A percentile compares a stretch with the other conserved stretches of the same genome.
These are phyloP conservation scores for Nasonovia ribisnigri DNA, from an alignment of 2,888 invertebrate genomes.

Conservation along the genomic window DNA sequence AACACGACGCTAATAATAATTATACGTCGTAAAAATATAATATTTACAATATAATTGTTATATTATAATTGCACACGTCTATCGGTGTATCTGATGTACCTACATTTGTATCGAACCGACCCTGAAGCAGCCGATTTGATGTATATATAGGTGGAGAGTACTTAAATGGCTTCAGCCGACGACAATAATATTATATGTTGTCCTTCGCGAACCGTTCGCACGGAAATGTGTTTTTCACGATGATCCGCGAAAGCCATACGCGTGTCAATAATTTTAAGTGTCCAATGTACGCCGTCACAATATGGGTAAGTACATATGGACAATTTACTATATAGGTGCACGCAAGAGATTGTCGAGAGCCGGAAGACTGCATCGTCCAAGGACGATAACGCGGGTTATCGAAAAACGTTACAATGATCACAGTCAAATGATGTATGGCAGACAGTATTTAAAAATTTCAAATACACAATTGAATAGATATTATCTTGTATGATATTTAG, in stretches of 20 bases:
- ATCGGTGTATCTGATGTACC: no score
- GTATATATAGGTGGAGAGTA: neutral
- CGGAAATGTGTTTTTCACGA: constrained; percentile 11
- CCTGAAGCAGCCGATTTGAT: no score
- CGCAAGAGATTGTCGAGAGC: neutral
- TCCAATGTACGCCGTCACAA: neutral
- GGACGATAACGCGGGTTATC: neutral
- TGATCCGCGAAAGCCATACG: neutral
- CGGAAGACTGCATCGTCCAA: neutral
- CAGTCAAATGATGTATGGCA: neutral
- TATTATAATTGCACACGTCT: no score
- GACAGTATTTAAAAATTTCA: neutral
- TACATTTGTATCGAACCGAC: no score
- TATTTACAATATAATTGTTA: no score
- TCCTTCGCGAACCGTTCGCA: neutral
- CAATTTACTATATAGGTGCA: neutral
- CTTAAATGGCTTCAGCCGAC: neutral
- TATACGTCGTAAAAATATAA: no score
- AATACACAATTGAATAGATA: neutral
- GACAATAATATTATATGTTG: neutral
- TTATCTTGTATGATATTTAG: neutral
- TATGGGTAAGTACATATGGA: neutral
- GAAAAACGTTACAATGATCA: neutral
- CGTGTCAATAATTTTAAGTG: neutral
- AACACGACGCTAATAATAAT: no score